Evolutionary conservation across 2,888 invertebrate species (phyloP), one percentile per base, ranked within the genome.

Genomic region (Xylocampa areola): DNA sequence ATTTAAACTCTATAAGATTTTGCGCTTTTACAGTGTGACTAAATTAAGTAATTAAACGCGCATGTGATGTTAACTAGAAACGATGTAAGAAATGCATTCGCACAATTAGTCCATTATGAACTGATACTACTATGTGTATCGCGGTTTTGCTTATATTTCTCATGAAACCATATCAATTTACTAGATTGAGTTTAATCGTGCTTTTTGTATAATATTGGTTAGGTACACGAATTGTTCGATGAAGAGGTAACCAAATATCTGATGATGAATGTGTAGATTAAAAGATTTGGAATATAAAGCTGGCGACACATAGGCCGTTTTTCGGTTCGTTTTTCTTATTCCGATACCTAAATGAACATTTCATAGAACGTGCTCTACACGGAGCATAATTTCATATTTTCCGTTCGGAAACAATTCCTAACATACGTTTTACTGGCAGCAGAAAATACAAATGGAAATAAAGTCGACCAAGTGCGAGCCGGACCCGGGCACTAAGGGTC

Each of bases 51-150:
- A 67, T 68, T 55, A 68, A 35, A 30, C 16, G 33, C 30, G 27
- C 25, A 30, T 2, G 14, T 11, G 68, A 39, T 61, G 33, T 50
- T 51, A n/a, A 39, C 16, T 49, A 61, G 61, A 68, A 69, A 76
- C 44, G 44, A 19, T 39, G 51, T 55, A 83, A 84, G 79, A 84
- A 85, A 65, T 39, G 21, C 50, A 74, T 82, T 87, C 86, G 78
- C 86, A 87, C 87, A 84, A 86, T 87, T 86, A 58, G 75, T 72
- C 70, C 68, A 85, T 83, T 86, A 84, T 80, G 74, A 78, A 82
- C 72, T 83, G 85, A 85, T 85, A 85, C 80, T 68, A 74, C 76
- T 74, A 68, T 72, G 64, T 63, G 63, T 63, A 70, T 62, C 63
- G 61, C 45, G 63, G 67, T 85, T 85, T 85, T 84, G 79, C 70